These are phyloP conservation scores for Harpalus rufipes DNA, from an alignment of 2,888 invertebrate genomes.

Conservation along the genomic window DNA sequence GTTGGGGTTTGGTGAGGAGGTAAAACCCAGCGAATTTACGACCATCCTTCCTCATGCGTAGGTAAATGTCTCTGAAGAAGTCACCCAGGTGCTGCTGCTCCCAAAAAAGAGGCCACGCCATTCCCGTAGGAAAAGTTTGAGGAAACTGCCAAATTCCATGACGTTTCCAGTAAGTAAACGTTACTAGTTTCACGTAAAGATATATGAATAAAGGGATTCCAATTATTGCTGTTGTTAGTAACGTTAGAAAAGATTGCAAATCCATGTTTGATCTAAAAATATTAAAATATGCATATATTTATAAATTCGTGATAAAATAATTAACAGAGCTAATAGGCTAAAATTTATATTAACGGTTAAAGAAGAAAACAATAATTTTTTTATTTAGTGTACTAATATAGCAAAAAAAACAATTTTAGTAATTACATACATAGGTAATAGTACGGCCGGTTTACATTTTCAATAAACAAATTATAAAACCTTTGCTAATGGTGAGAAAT, in stretches of 20 bases:
- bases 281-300: background rate
- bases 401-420: too few species aligned
- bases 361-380: too few species aligned
- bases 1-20: constrained; percentile 21
- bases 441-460: too few species aligned
- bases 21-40: constrained; percentile 49
- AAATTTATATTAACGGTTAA: too few species aligned
- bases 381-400: too few species aligned
- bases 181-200: constrained; percentile 27
- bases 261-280: constrained; percentile 22
- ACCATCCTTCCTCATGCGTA: constrained; percentile 3
- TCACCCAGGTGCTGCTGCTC: constrained; percentile 35
- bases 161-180: constrained; percentile 56
- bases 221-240: background rate
- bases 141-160: constrained; percentile 57
- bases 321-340: too few species aligned
- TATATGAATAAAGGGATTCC: constrained; percentile 30
- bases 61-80: constrained; percentile 35
- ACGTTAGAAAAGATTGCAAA: background rate
- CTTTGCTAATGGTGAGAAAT: too few species aligned
- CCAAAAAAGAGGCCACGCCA: constrained; percentile 42
- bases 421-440: too few species aligned
- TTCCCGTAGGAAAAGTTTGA: constrained; percentile 49
- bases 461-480: too few species aligned
- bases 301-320: too few species aligned